Base-by-base conservation (phyloP, 2,888 invertebrate genomes). In the Neoitamus cyanurus region DNA sequence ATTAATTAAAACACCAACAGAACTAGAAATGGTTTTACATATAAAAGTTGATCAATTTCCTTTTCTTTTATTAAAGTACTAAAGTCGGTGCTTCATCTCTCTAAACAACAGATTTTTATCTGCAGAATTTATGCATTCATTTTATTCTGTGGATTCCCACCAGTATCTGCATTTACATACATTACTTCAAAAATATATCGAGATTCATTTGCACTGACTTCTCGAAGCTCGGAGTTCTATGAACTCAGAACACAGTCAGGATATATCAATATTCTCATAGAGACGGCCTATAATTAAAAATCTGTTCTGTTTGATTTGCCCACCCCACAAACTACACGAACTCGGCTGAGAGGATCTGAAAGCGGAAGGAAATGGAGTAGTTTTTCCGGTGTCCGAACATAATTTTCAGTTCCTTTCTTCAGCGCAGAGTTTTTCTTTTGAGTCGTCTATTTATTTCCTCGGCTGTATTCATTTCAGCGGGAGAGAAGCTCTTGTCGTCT, bases 211-310 rank as follows among this genome's bases (percentile, higher is more conserved):
- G 7, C 20, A 58, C 58, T 25, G 58, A 58, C 20, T 58, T 5
- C 58, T 20, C 20, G 42, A 25, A 58, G 25, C 20, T 58, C 3
- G 34, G 34, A 34, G 7, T 34, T 7, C 37, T 25, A 2, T 5
- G 9, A 20, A 20, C 5, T 20, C 1, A 15, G 15, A 58, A 20
- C 58, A 58, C 15, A 58, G 20, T 15, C 58, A 20, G 58, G 25
- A 58, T 58, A 58, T 25, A 58, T 58, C 25, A 58, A 58, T 58
- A 58, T 58, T 15, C 2, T 25, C 58, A 58, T 58, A 58, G 58
- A 58, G 58, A 58, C 70, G 30, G 70, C 70, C 34, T 70, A 70
- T 70, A 73, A 73, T 73, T 73, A 73, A 73, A 73, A 73, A 73
- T 37, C 37, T 36, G 36, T 31, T 36, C 73, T 31, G 36, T 36